A percentile compares a stretch with the other conserved stretches of the same genome.
phyloP scores from a whole-genome alignment of 2,113 vertebrate species.

The Erythrocebus patas region DNA sequence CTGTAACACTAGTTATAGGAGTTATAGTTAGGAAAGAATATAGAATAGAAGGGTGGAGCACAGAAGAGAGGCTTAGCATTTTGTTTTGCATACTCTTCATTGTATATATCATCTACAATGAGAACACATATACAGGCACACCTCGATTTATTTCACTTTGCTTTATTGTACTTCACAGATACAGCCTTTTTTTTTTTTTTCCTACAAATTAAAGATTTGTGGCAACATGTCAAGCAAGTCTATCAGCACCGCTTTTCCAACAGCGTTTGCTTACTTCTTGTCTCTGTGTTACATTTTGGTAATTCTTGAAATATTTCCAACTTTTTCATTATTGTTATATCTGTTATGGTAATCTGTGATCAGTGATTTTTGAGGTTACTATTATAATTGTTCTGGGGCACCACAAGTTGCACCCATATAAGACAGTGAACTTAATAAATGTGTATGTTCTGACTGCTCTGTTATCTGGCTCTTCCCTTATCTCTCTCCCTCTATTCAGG shows the following conservation, averaged over 20 bases:
- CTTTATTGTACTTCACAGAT: background rate
- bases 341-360: background rate
- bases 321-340: background rate
- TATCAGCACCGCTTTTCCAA: background rate
- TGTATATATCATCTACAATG: background rate
- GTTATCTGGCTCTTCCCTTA: background rate
- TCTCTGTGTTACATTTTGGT: background rate
- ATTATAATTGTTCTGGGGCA: background rate
- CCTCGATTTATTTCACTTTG: background rate
- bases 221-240: background rate
- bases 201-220: background rate
- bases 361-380: background rate
- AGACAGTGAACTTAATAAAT: background rate
- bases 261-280: background rate
- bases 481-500: background rate
- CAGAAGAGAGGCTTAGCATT: background rate
- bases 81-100: background rate
- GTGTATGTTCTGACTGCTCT: background rate
- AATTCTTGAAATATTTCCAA: background rate
- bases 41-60: background rate
- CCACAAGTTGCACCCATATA: background rate
- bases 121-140: background rate
- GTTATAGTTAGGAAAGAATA: background rate
- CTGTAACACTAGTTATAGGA: background rate
- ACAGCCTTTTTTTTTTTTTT: too few relatives aligned